phyloP scores from a whole-genome alignment of 1,140 invertebrate genomes.

The Anastrepha obliqua region DNA sequence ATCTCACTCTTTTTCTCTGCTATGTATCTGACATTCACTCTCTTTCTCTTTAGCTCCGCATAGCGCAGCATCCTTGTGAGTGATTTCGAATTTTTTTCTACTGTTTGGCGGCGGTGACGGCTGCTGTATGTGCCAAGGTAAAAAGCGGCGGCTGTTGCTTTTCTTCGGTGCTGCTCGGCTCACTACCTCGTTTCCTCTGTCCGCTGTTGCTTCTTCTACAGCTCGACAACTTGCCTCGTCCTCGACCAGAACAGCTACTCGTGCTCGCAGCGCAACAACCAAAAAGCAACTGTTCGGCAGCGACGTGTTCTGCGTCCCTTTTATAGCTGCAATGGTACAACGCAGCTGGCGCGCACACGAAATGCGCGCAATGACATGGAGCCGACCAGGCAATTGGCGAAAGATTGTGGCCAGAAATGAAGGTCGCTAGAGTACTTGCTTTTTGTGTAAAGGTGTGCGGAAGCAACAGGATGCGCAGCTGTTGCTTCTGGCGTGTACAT shows the following conservation, averaged over 20 bases:
- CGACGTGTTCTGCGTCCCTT: slow-evolving; percentile 30
- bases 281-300: slow-evolving; percentile 50
- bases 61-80: slow-evolving; percentile 24
- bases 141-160: background rate
- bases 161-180: background rate
- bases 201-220: background rate
- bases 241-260: background rate
- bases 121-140: background rate
- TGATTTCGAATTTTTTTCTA: background rate
- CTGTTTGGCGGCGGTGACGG: background rate
- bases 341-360: background rate
- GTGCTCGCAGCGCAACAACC: slow-evolving; percentile 36
- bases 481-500: background rate
- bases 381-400: background rate
- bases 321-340: slow-evolving; percentile 11
- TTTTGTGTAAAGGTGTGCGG: background rate
- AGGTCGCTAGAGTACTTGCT: background rate
- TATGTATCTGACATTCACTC: background rate
- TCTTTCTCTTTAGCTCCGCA: background rate
- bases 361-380: background rate
- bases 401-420: background rate
- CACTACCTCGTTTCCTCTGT: background rate
- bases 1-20: background rate
- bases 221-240: slow-evolving; percentile 17
- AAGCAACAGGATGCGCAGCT: slow-evolving; percentile 42